phyloP scores from a whole-genome alignment of 2,888 invertebrate genomes.

The Melinaea menophilus region DNA sequence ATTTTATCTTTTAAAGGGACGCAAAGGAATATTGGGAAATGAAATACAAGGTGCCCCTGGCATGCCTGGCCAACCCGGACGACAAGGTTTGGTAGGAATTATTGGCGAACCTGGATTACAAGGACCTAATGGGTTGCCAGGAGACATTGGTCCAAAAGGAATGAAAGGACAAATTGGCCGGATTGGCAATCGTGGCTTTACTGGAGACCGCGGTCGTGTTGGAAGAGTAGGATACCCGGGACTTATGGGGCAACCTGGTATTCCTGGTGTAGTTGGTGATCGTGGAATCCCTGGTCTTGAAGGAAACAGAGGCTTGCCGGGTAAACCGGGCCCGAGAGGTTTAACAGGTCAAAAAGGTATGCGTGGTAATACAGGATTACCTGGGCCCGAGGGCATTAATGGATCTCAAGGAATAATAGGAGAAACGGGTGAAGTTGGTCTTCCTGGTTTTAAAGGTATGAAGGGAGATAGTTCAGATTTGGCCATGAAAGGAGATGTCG shows the following conservation, averaged over 20 bases:
- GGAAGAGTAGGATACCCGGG: constrained; percentile 72
- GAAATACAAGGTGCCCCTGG: constrained; percentile 82
- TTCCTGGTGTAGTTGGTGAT: constrained; percentile 59
- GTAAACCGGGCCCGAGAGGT: constrained; percentile 67
- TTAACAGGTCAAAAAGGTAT: constrained; percentile 49
- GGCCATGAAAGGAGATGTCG: constrained; percentile 80
- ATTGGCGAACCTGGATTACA: constrained; percentile 76
- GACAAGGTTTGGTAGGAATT: constrained; percentile 80
- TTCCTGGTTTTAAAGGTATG: constrained; percentile 73
- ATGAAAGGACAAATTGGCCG: constrained; percentile 76
- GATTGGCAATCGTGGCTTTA: constrained; percentile 54
- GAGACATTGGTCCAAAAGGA: constrained; percentile 72
- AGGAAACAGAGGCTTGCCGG: constrained; percentile 85
- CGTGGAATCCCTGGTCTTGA: constrained; percentile 62
- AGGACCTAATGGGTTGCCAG: constrained; percentile 59
- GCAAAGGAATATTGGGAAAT: constrained; percentile 62
- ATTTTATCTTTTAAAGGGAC: constrained; percentile 51
- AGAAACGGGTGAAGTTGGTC: constrained; percentile 58
- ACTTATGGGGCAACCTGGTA: constrained; percentile 49
- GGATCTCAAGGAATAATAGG: constrained; percentile 72
- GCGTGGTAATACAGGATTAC: constrained; percentile 42
- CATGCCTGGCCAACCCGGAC: constrained; percentile 83
- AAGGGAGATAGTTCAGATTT: constrained; percentile 77
- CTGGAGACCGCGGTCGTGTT: constrained; percentile 55
- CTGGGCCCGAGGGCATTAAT: constrained; percentile 49